Base-by-base conservation (phyloP, 2,113 vertebrate genomes). In the Rhagologus leucostigma region DNA sequence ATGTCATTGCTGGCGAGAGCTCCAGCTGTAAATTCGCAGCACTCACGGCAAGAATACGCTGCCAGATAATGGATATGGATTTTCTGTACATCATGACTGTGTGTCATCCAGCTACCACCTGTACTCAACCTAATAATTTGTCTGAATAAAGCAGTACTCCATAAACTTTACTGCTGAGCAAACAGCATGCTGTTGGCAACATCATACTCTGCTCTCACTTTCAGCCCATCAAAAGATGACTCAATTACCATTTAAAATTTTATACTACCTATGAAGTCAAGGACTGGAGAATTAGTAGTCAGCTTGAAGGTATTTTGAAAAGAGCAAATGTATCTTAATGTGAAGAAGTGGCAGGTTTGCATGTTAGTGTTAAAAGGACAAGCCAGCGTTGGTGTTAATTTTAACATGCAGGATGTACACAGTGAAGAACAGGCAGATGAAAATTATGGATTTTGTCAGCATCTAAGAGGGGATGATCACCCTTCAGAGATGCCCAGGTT, bases 141-240 rank as follows among this genome's bases (percentile, higher is more conserved):
- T 88, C 75, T 90, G 92, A 93, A 92, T 94, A 86, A 94, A 95
- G 88, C 83, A 77, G 63, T 85, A 80, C 63, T 90, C 85, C 90
- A 94, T 95, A 92, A 96, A 97, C 67, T 90, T 95, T 80, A 94
- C 92, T 93, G 96, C 95, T 95, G 95, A 95, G 92, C 92, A 95
- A 95, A 97, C 90, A 92, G 75, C 82, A 24, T 2, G 1, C 78
- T 65, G 49, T 21, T 90, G 82, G 85, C 82, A 90, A 22, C 88
- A 83, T 79, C 94, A 88, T 46, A 39, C 63, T 77, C 91, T 56
- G 85, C 75, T 91, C 82, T 94, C 49, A 63, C 70, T 85, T 87
- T 90, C 85, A 83, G 75, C 75, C 87, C 79, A 80, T 92, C 90
- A 93, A 83, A 92, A 93, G 88, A 93, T 88, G 79, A 80, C 94